These are phyloP conservation scores for Monochamus alternatus DNA, from an alignment of 2,888 invertebrate species.

Conservation along the genomic window DNA sequence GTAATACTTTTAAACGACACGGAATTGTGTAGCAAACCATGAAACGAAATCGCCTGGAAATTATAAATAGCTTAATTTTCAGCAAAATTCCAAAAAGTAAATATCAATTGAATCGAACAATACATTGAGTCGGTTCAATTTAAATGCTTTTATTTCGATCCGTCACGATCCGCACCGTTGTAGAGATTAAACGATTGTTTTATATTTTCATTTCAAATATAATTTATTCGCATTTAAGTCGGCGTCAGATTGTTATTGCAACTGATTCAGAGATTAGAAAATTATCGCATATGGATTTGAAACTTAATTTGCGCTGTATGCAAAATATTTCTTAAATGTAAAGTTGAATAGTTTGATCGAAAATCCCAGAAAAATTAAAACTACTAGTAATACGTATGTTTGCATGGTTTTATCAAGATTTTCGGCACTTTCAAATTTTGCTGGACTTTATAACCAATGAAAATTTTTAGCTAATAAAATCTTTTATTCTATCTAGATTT, in stretches of 20 bases:
- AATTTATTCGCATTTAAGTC: constrained; percentile 16
- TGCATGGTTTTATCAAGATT: too few relatives aligned
- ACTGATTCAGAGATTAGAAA: background rate
- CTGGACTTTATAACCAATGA: too few relatives aligned
- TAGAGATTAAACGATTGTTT: constrained; percentile 21
- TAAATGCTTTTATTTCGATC: constrained; percentile 24
- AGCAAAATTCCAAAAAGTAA: constrained; percentile 50
- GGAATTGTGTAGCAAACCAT: constrained; percentile 57
- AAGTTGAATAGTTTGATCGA: too few relatives aligned
- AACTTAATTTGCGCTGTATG: background rate
- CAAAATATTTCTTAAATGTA: too few relatives aligned
- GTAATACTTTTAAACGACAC: constrained; percentile 28
- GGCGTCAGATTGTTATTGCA: background rate
- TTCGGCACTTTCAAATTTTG: too few relatives aligned
- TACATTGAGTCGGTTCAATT: constrained; percentile 19
- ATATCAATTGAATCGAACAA: constrained; percentile 24
- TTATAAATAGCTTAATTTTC: constrained; percentile 63
- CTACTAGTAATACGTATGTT: too few relatives aligned
- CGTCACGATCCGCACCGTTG: constrained; percentile 14
- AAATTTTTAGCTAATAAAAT: too few relatives aligned
- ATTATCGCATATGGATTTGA: background rate
- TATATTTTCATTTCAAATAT: constrained; percentile 16
- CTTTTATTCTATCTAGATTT: too few relatives aligned
- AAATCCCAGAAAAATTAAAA: too few relatives aligned
- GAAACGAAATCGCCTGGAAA: constrained; percentile 61